These are phyloP conservation scores for Lynx canadensis DNA, from an alignment of 2,113 vertebrate genomes.

Conservation along the genomic window DNA sequence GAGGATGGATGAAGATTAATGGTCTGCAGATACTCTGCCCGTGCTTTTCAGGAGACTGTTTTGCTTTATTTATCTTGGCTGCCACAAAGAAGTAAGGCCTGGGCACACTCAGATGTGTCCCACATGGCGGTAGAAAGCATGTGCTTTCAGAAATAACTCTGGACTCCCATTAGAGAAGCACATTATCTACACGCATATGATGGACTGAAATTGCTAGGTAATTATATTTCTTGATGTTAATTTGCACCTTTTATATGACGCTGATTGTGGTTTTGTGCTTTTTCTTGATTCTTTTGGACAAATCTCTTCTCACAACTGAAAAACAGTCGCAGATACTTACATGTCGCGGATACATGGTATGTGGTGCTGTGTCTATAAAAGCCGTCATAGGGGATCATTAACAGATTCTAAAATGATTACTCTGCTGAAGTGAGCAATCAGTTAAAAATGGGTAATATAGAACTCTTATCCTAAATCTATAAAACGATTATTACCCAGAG, in stretches of 20 bases:
- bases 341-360: background rate
- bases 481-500: constrained; percentile 72
- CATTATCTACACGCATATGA: constrained; percentile 68
- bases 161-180: constrained; percentile 47
- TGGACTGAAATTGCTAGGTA: constrained; percentile 67
- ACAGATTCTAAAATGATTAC: constrained; percentile 74
- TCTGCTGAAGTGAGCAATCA: constrained; percentile 75
- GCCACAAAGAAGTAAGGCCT: constrained; percentile 57
- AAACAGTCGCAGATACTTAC: constrained; percentile 57
- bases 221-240: constrained; percentile 76
- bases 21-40: constrained; percentile 53
- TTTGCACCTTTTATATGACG: constrained; percentile 71
- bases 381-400: constrained; percentile 67
- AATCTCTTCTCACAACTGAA: constrained; percentile 60
- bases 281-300: constrained; percentile 72
- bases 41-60: constrained; percentile 52
- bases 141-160: constrained; percentile 77
- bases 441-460: constrained; percentile 71
- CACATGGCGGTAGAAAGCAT: constrained; percentile 68
- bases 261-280: constrained; percentile 78
- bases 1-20: constrained; percentile 62
- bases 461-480: constrained; percentile 65
- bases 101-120: constrained; percentile 58
- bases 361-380: constrained; percentile 37
- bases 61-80: constrained; percentile 80